These are phyloP conservation scores for Synergus itoensis DNA, from an alignment of 2,888 invertebrate species.

Conservation along the genomic window DNA sequence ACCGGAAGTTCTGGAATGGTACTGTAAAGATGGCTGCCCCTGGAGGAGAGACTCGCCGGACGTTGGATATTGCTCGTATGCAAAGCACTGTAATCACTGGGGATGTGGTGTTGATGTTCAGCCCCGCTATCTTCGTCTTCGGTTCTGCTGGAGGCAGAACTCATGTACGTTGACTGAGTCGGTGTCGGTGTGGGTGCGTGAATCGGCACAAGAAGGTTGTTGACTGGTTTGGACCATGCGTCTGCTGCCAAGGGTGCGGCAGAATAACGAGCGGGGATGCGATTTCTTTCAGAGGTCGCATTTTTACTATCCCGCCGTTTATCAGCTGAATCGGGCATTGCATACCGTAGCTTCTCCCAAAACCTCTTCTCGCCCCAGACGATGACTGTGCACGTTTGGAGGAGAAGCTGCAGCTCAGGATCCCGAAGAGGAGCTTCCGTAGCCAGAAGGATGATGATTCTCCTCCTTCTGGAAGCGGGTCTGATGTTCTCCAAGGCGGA, in stretches of 20 bases:
- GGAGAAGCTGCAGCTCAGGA: conserved; percentile 86
- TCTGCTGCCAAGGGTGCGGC: conserved; percentile 86
- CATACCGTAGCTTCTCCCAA: conserved; percentile 89
- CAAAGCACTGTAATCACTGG: conserved; percentile 78
- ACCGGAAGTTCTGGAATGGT: conserved; percentile 75
- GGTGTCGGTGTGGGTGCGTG: conserved; percentile 82
- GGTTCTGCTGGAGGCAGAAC: conserved; percentile 80
- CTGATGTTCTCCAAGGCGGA: conserved; percentile 84
- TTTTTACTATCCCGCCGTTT: conserved; percentile 59
- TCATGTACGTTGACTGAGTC: conserved; percentile 83
- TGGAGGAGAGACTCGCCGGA: conserved; percentile 73
- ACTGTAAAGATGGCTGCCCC: conserved; percentile 75
- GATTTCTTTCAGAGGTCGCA: conserved; percentile 69
- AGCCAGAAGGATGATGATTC: conserved; percentile 79
- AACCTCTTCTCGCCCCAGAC: conserved; percentile 89
- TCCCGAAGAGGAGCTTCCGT: conserved; percentile 86
- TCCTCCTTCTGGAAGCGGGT: conserved; percentile 70
- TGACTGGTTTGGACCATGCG: conserved; percentile 82
- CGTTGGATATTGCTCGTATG: conserved; percentile 63
- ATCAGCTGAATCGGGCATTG: conserved; percentile 87
- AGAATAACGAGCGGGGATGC: conserved; percentile 83
- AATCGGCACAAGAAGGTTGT: conserved; percentile 78
- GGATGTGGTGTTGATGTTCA: conserved; percentile 80
- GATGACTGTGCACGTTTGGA: conserved; percentile 85
- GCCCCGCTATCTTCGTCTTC: conserved; percentile 83